A percentile compares a stretch with the other conserved stretches of the same genome.
Evolutionary conservation across 2,888 invertebrate species (phyloP).

Genomic region (Carcina quercana): DNA sequence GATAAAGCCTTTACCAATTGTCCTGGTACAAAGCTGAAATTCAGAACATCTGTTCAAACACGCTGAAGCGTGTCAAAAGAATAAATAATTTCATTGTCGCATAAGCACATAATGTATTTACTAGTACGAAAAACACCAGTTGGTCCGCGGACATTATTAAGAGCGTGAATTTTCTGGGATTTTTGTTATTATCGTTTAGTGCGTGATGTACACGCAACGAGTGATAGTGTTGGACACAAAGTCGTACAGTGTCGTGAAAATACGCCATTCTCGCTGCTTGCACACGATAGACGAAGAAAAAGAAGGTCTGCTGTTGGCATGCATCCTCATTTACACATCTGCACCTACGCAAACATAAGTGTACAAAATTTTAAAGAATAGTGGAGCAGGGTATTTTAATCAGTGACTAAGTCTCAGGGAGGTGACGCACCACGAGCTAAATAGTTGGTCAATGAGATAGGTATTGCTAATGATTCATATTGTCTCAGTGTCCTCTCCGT

Average conservation of each 20-base stretch:
- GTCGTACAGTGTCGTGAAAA: constrained; percentile 52
- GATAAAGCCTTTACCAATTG: constrained; percentile 21
- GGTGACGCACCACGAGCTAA: constrained; percentile 49
- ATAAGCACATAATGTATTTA: constrained; percentile 22
- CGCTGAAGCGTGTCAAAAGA: constrained; percentile 44
- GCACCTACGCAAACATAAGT: background rate
- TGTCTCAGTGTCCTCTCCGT: constrained; percentile 24
- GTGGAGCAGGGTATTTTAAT: no score
- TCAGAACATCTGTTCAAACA: constrained; percentile 58
- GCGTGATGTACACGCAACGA: constrained; percentile 44
- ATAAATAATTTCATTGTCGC: constrained; percentile 20
- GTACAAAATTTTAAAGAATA: constrained; percentile 18
- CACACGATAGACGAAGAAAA: constrained; percentile 55
- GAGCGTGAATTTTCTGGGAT: constrained; percentile 13
- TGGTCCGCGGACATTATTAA: constrained; percentile 19
- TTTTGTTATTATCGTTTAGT: background rate
- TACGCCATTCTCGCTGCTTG: constrained; percentile 51
- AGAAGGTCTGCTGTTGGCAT: no score
- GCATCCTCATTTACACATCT: no score
- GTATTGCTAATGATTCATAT: constrained; percentile 48
- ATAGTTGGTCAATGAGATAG: constrained; percentile 53
- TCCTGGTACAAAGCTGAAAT: constrained; percentile 33
- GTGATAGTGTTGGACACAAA: constrained; percentile 46
- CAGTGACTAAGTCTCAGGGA: constrained; percentile 30
- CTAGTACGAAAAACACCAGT: constrained; percentile 25